phyloP scores from a whole-genome alignment of 2,113 vertebrate genomes.

The Cyanocitta stelleri region DNA sequence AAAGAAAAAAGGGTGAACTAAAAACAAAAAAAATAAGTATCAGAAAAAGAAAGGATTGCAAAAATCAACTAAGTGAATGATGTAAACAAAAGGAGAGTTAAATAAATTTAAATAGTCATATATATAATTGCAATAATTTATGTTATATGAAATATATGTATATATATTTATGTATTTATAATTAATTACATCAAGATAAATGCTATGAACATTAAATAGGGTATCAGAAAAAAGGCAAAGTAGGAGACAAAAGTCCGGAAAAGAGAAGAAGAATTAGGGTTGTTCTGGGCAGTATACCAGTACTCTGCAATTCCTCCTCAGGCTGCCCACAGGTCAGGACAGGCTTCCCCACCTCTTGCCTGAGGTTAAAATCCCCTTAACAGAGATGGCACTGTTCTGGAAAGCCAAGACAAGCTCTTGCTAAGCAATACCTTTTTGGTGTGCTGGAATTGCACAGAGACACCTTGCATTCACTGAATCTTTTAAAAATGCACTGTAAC shows the following conservation, averaged over 20 bases:
- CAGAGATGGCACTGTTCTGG: neutral
- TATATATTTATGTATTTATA: neutral
- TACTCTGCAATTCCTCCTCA: neutral
- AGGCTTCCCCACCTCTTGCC: neutral
- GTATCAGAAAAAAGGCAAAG: neutral
- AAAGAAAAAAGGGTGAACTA: neutral
- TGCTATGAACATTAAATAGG: neutral
- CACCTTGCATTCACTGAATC: neutral
- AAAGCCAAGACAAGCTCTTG: constrained; percentile 35
- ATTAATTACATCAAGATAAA: neutral
- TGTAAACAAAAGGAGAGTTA: neutral
- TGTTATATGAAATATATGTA: neutral
- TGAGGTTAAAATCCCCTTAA: constrained; percentile 17
- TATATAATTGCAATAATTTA: neutral
- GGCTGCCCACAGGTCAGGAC: neutral
- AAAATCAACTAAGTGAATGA: neutral
- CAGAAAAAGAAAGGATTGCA: neutral
- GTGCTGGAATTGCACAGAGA: neutral
- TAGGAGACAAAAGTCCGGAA: neutral
- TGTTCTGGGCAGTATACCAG: neutral
- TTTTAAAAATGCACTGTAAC: neutral
- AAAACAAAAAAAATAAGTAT: neutral
- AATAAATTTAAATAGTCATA: neutral
- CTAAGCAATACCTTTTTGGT: neutral
- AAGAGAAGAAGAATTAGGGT: neutral